Evolutionary conservation across 2,888 invertebrate species (phyloP), one percentile per base, ranked within the genome.

Genomic region (Meghimatium bilineatum): DNA sequence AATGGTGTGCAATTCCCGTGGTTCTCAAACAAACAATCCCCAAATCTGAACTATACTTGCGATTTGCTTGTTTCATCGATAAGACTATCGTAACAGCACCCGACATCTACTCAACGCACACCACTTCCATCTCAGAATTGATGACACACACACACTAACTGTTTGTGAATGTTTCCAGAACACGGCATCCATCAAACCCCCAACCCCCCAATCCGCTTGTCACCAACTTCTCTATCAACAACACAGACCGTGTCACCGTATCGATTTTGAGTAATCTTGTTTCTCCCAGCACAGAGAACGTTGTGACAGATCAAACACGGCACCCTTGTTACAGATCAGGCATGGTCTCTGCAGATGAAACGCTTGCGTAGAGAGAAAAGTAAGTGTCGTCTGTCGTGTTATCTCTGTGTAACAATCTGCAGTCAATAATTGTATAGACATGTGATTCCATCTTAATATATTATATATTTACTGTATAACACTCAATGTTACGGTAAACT

Each of bases 131-230:
- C n/a, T n/a, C 60, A 52, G 49, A n/a, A 29, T 20, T 10, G 74
- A 74, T 74, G 74, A 74, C 20, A 49, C 74, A 74, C 44, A 44
- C 44, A 44, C 74, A 6, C 74, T n/a, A n/a, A n/a, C n/a, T 8
- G 49, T 49, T 29, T 12, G n/a, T 44, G 49, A 44, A 44, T 29
- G 17, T 52, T 44, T 49, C 74, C 74, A 49, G 74, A 44, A 44
- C 17, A 8, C 44, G 74, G 44, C 29, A 49, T 52, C n/a, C n/a
- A n/a, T 44, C 74, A 29, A n/a, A 14, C 49, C 74, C 49, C 52
- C 74, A 8, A 44, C 44, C 44, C 44, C 32, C 29, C n/a, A 3
- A 14, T 26, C 20, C 34, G 17, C n/a, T 2, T 17, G 10, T 36
- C 23, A 17, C 3, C 36, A 29, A 34, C 72, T 26, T 6, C 72